phyloP scores from a whole-genome alignment of 1,140 invertebrate species.

The Drosophila setifemur region DNA sequence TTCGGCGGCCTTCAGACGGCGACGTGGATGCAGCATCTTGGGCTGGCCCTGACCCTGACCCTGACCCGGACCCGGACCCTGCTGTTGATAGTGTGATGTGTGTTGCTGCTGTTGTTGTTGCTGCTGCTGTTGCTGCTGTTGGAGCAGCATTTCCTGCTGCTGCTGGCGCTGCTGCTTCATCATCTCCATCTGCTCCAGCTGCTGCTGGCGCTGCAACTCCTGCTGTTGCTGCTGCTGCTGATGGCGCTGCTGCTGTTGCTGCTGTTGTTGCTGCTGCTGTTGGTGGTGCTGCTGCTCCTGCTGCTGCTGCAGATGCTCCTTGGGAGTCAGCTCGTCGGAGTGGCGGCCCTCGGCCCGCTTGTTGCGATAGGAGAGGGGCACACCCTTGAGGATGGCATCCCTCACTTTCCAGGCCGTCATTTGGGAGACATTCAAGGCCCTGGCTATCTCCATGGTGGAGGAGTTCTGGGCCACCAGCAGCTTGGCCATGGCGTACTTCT shows the following conservation, averaged over 20 bases:
- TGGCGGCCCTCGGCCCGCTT: slow-evolving; percentile 57
- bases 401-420: slow-evolving; percentile 82
- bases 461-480: slow-evolving; percentile 74
- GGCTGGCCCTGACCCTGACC: slow-evolving; percentile 45
- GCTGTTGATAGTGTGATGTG: slow-evolving; percentile 44
- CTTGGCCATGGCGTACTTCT: slow-evolving; percentile 81
- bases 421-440: slow-evolving; percentile 75
- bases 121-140: slow-evolving; percentile 29
- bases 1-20: slow-evolving; percentile 74
- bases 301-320: slow-evolving; percentile 43
- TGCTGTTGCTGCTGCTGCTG: slow-evolving; percentile 51
- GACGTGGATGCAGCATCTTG: slow-evolving; percentile 65
- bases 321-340: slow-evolving; percentile 18
- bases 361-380: slow-evolving; percentile 77
- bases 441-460: slow-evolving; percentile 79
- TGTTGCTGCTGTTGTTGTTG: slow-evolving; percentile 41
- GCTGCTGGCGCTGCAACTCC: slow-evolving; percentile 18
- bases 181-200: slow-evolving; percentile 21
- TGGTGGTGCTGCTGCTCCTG: slow-evolving; percentile 45
- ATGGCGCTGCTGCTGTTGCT: slow-evolving; percentile 36
- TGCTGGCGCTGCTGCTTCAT: slow-evolving; percentile 34
- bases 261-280: slow-evolving; percentile 25
- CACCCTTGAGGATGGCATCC: slow-evolving; percentile 77
- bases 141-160: slow-evolving; percentile 34
- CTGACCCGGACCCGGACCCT: slow-evolving; percentile 38